These are phyloP conservation scores for Allacma fusca DNA, from an alignment of 2,888 invertebrate species.

Conservation along the genomic window DNA sequence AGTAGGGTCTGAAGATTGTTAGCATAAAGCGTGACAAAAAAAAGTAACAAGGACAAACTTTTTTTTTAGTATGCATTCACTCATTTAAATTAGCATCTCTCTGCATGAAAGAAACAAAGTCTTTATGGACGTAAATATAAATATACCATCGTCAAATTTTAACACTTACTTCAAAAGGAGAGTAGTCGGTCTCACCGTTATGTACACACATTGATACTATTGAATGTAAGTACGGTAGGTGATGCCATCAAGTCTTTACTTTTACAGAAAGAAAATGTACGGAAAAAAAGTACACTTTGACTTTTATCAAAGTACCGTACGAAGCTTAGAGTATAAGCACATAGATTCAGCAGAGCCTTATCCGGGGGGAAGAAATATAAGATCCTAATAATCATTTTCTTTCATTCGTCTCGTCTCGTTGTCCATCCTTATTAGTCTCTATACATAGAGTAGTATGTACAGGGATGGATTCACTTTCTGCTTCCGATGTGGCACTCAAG, in stretches of 20 bases:
- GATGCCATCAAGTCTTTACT: not conserved
- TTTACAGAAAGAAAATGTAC: not conserved
- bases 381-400: not conserved
- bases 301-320: not conserved
- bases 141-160: not conserved
- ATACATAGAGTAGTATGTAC: not conserved
- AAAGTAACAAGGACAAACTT: conserved; percentile 14
- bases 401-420: conserved; percentile 11
- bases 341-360: not conserved
- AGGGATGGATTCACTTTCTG: not conserved
- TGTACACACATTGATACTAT: not conserved
- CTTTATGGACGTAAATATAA: not conserved
- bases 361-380: not conserved
- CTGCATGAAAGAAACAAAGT: not conserved
- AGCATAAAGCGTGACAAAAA: conserved; percentile 4
- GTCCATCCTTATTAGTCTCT: not conserved
- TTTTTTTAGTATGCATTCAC: not conserved
- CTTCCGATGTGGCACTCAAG: not conserved
- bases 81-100: not conserved
- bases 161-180: not conserved
- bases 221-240: too few relatives aligned
- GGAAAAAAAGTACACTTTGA: not conserved
- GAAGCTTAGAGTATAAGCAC: too few relatives aligned
- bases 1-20: not conserved
- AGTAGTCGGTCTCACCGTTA: not conserved